These are phyloP conservation scores for Dromococcyx pavoninus DNA, from an alignment of 2,797 vertebrate genomes.

Conservation along the genomic window DNA sequence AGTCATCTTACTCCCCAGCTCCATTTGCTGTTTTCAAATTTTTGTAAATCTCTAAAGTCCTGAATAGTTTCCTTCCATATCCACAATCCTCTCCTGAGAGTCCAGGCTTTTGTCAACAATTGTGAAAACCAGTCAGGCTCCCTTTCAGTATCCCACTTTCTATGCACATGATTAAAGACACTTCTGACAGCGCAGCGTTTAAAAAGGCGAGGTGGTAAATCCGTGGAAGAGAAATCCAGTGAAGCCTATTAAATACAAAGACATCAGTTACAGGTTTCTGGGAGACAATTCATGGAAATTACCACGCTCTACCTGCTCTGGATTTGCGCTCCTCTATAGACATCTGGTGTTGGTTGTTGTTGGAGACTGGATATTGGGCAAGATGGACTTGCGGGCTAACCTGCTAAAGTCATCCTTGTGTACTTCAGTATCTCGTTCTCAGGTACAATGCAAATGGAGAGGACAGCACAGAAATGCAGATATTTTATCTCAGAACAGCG, in stretches of 20 bases:
- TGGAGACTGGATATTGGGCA: background rate
- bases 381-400: background rate
- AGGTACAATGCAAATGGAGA: background rate
- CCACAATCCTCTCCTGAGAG: background rate
- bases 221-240: background rate
- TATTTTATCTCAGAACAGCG: background rate
- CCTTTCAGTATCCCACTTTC: background rate
- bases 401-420: background rate
- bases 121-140: background rate
- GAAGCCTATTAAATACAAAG: background rate
- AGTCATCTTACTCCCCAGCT: background rate
- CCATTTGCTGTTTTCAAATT: background rate
- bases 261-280: background rate
- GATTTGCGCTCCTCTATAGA: background rate
- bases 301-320: fast-evolving
- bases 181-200: background rate
- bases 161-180: background rate
- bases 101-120: background rate
- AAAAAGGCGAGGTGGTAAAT: background rate
- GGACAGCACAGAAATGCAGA: background rate
- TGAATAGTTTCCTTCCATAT: background rate
- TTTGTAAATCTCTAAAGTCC: background rate
- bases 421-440: background rate
- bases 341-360: fast-evolving
- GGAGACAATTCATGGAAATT: background rate